Base-by-base conservation (phyloP, 2,888 invertebrate genomes). In the Drymonia ruficornis region DNA sequence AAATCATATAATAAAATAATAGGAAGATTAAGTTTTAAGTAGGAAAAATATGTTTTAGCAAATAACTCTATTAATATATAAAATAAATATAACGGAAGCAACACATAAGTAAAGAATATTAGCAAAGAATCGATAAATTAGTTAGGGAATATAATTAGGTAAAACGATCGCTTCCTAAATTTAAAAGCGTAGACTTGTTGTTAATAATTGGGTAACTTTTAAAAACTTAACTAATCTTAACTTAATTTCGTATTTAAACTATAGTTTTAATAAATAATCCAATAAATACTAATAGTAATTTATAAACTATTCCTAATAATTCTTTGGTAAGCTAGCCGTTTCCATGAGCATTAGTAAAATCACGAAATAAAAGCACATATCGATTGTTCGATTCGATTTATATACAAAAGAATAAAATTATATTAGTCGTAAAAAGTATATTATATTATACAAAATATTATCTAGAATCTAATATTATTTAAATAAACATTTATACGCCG, bases 321-420 rank as follows among this genome's bases (percentile, higher is more conserved):
- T 88, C 91, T 91, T 91, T 91, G 91, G 91, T 89, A 86, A 80
- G 75, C 83, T 89, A 91, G 91, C 91, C 76, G 91, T 89, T 69
- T 79, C 54, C 56, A 79, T 81, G 83, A 86, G 82, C 81, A 84
- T 87, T 82, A 86, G 74, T 78, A 72, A 56, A 71, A 77, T 75
- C 71, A 76, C 66, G 52, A 74, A 71, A 70, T 66, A 63, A 71
- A 69, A 69, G 65, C 69, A 64, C 54, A 53, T 29, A 56, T 69
- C 65, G 57, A 55, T 59, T 63, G 61, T 58, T 51, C 43, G 50
- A 55, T 66, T 64, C 63, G 56, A 57, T 59, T 60, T 71, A 71
- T 62, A 60, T 66, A 74, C 61, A 69, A 62, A 59, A 61, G 2
- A 34, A 31, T 34, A 18, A 19, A 50, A 55, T 16, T 45, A 44